These are phyloP conservation scores for Ariolimax columbianus DNA, from an alignment of 2,888 invertebrate species.

Conservation along the genomic window DNA sequence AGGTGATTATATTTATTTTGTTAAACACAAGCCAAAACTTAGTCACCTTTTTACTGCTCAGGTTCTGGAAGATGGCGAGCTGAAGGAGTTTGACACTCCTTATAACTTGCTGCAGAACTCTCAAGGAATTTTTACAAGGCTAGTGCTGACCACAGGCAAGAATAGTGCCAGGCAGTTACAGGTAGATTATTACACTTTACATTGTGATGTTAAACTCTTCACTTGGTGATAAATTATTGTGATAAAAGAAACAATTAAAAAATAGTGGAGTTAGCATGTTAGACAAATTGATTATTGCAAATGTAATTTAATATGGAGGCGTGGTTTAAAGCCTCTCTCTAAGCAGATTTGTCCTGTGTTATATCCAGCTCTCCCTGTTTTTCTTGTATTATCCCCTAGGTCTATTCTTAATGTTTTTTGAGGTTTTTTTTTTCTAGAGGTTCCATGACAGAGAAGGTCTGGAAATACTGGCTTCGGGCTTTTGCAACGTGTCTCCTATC, in stretches of 20 bases:
- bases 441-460: no score
- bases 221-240: neutral
- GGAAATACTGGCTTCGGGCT: no score
- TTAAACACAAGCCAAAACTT: neutral
- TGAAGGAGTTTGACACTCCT: slow-evolving; percentile 89
- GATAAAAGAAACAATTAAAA: neutral
- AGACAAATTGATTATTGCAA: no score
- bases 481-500: no score
- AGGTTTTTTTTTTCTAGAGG: no score
- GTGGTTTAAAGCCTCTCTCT: no score
- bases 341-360: no score
- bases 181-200: slow-evolving; percentile 8
- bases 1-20: neutral
- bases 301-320: no score
- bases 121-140: slow-evolving; percentile 70
- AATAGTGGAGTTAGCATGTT: no score
- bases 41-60: slow-evolving; percentile 36
- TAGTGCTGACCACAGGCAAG: slow-evolving; percentile 70
- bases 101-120: slow-evolving; percentile 80
- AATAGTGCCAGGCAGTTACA: slow-evolving; percentile 56
- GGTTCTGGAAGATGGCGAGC: slow-evolving; percentile 87
- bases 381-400: no score
- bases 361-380: no score
- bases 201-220: neutral
- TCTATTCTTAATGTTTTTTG: no score